phyloP scores from a whole-genome alignment of 2,797 vertebrate species.

The Percopsis omiscomaycus region DNA sequence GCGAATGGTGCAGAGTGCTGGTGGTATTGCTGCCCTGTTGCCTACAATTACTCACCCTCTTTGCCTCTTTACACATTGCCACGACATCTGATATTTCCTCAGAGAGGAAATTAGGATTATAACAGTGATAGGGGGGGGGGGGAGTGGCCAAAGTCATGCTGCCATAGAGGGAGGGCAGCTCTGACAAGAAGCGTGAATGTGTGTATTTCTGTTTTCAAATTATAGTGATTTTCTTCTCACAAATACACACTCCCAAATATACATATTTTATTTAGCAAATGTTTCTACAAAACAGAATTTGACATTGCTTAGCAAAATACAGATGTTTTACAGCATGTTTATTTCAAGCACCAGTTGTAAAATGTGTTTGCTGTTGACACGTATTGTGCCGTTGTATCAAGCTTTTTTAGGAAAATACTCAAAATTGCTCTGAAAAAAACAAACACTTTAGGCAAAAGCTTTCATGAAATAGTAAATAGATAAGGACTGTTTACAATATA shows the following conservation, averaged over 20 bases:
- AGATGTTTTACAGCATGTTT: constrained; percentile 6
- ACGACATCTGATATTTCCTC: constrained; percentile 43
- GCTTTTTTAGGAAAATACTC: constrained; percentile 23
- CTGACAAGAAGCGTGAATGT: background rate
- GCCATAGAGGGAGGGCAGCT: background rate
- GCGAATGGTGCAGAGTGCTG: constrained; percentile 11
- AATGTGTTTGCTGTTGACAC: background rate
- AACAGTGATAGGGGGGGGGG: constrained; percentile 12
- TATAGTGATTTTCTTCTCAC: background rate
- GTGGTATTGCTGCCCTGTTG: constrained; percentile 24
- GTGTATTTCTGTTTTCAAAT: background rate
- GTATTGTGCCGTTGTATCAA: constrained; percentile 11
- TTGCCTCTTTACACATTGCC: constrained; percentile 29
- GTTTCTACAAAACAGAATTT: background rate
- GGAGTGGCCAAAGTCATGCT: constrained; percentile 17
- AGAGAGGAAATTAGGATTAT: constrained; percentile 22
- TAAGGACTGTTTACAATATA: background rate
- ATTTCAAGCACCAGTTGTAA: background rate
- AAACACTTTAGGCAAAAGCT: constrained; percentile 19
- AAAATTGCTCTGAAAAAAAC: constrained; percentile 19
- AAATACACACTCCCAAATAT: background rate
- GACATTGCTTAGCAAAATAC: constrained; percentile 1
- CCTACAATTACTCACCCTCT: constrained; percentile 42
- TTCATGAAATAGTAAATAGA: constrained; percentile 28
- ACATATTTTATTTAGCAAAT: background rate